A percentile compares a stretch with the other conserved stretches of the same genome.
These are phyloP conservation scores for Falco berigora DNA, from an alignment of 2,797 vertebrate species.

Conservation along the genomic window DNA sequence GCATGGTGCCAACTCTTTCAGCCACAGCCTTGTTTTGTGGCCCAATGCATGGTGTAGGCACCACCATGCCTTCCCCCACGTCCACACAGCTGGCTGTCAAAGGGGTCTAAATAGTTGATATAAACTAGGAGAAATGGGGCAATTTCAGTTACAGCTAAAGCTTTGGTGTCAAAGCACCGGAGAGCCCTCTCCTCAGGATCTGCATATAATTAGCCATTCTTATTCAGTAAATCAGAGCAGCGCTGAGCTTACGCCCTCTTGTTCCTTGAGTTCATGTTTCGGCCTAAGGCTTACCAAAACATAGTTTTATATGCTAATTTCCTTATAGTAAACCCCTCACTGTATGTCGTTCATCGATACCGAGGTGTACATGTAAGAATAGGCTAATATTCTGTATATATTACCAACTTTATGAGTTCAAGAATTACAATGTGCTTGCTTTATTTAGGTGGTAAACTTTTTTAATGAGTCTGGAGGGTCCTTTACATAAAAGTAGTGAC, in stretches of 20 bases:
- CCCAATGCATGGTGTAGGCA: neutral
- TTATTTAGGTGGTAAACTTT: constrained; percentile 53
- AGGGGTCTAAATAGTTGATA: neutral
- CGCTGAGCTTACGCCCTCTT: neutral
- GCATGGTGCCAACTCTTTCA: neutral
- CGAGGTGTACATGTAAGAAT: neutral
- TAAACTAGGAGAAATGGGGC: neutral
- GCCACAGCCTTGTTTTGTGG: neutral
- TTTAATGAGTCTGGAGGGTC: constrained; percentile 56
- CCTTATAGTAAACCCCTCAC: constrained; percentile 24
- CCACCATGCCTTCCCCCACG: neutral
- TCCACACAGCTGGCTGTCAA: neutral
- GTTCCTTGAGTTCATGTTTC: neutral
- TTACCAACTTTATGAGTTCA: neutral
- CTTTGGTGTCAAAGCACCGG: neutral
- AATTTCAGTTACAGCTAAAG: neutral
- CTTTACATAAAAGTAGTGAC: constrained; percentile 50
- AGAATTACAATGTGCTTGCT: constrained; percentile 33
- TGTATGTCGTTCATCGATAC: neutral
- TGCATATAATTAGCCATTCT: neutral
- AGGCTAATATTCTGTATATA: neutral
- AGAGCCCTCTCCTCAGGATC: neutral
- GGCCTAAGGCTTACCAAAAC: neutral
- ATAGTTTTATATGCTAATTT: constrained; percentile 40
- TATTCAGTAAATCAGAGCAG: neutral